Percentiles rank a stretch among this genome's conserved stretches.
These are phyloP conservation scores for Pentalonia nigronervosa DNA, from an alignment of 1,140 invertebrate species.

Conservation along the genomic window DNA sequence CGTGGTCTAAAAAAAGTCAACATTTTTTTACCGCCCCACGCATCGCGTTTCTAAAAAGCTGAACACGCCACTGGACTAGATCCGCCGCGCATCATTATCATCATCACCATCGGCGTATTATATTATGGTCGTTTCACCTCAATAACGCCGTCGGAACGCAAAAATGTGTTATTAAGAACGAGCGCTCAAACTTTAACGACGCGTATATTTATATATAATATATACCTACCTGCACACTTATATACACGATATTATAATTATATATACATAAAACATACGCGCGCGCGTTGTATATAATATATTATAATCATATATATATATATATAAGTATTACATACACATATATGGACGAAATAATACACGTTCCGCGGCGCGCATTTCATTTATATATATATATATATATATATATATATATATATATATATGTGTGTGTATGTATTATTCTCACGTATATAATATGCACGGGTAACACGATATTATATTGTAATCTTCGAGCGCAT, in stretches of 20 bases:
- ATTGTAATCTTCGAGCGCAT: background rate
- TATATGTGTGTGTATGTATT: background rate
- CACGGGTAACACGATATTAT: background rate
- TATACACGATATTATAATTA: background rate
- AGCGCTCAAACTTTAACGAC: background rate
- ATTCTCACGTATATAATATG: too few relatives aligned
- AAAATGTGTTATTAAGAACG: background rate
- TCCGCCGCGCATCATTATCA: background rate
- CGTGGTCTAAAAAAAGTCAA: background rate
- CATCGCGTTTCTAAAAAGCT: background rate
- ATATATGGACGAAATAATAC: background rate
- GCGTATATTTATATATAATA: too few relatives aligned
- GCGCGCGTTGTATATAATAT: background rate
- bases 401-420: background rate
- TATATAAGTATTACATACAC: background rate
- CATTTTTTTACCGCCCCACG: background rate
- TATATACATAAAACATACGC: too few relatives aligned
- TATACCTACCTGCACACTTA: background rate
- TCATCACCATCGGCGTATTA: background rate
- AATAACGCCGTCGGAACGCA: background rate
- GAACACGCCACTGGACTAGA: background rate
- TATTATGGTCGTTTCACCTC: background rate
- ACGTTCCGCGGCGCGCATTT: background rate
- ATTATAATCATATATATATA: background rate
- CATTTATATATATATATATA: background rate